Conservation (phyloP, 2,797 vertebrate genomes). For the Eulemur coronatus region DNA sequence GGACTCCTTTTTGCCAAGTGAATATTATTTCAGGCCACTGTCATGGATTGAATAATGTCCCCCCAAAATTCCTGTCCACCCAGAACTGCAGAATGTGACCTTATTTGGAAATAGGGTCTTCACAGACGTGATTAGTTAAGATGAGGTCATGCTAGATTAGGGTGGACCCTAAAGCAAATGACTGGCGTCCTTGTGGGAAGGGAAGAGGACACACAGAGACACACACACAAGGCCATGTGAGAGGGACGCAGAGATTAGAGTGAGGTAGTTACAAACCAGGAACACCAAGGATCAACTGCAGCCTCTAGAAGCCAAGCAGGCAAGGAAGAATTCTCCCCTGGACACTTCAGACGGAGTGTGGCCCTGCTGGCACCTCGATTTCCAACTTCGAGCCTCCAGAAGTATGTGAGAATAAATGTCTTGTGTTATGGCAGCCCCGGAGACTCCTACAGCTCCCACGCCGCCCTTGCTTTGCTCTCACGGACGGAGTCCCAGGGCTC, state of each 20-base stretch:
- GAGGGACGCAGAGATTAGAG: neutral
- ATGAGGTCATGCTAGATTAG: neutral
- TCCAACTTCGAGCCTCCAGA: neutral
- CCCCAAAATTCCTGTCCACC: neutral
- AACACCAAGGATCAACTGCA: rapidly evolving
- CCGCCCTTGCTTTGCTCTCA: rapidly evolving
- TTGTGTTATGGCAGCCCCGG: neutral
- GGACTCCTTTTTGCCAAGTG: neutral
- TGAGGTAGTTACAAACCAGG: neutral
- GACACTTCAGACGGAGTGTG: rapidly evolving
- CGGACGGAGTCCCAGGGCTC: neutral
- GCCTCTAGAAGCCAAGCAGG: neutral
- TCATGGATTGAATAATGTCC: neutral
- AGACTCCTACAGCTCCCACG: rapidly evolving
- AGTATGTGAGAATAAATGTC: rapidly evolving
- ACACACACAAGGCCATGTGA: rapidly evolving
- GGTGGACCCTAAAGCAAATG: neutral
- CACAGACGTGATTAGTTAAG: neutral
- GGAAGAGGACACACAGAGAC: neutral
- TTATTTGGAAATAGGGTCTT: neutral
- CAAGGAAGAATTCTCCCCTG: too few relatives aligned
- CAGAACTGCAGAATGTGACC: neutral
- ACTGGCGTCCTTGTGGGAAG: neutral
- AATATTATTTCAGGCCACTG: neutral
- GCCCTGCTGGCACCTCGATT: neutral